Evolutionary conservation across 2,113 vertebrate genomes (phyloP), one percentile per base, ranked within the genome.

Genomic region (Peromyscus leucopus): DNA sequence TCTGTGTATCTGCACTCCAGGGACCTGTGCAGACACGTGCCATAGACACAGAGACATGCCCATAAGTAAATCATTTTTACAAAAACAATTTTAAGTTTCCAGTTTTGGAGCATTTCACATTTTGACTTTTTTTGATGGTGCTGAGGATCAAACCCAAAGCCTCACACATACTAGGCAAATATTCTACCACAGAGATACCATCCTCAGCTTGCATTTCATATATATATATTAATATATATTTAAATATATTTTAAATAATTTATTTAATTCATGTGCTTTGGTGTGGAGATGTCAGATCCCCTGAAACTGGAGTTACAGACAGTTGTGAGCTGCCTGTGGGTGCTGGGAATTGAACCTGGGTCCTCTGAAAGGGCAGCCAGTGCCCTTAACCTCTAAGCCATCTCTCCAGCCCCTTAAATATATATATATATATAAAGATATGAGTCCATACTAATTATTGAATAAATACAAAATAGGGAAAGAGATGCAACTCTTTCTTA

Each of bases 391-490:
- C 17, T 59, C 57, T 59, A 59, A 59, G 57, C 57, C 57, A 59
- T 59, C 57, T 59, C 57, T 59, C 17, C 57, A 59, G 57, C 57
- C 57, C 57, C 4, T 19, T 59, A 69, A 24, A 26, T 63, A 22
- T 65, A 65, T 65, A 11, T 28, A 26, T 26, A 65, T 65, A 65
- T 63, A 26, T 57, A 69, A 0, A 26, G 69, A 28, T n/a, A 72
- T 42, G 61, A 88, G 51, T 87, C 55, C 5, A 26, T 46, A 61
- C 10, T 75, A 59, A 91, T 65, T 48, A 79, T 63, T 36, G 28
- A 89, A 93, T 74, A 95, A 76, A 79, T 90, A 33, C 76, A 90
- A 96, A 42, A 48, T 48, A 10, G 42, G 11, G 24, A 89, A 88
- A 57, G 55, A 59, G 51, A 82, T 11, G 19, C 33, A 82, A 59